phyloP scores from a whole-genome alignment of 2,797 vertebrate genomes.

The Hybognathus amarus region DNA sequence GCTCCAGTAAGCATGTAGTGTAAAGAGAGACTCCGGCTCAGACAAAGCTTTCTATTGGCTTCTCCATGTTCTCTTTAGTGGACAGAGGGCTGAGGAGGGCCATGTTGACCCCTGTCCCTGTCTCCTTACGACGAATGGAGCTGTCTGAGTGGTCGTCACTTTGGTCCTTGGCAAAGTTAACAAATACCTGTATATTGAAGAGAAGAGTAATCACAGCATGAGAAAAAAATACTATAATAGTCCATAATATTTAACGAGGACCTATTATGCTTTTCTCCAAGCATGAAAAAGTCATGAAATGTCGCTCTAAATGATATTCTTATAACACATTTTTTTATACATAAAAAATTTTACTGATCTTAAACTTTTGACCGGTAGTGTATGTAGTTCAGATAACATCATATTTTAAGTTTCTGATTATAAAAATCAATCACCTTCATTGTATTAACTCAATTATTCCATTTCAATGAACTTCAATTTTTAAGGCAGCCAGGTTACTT shows the following conservation, averaged over 20 bases:
- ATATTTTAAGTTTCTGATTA: too few species aligned
- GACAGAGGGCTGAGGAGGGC: constrained; percentile 71
- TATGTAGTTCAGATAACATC: too few species aligned
- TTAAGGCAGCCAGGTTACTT: too few species aligned
- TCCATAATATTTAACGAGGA: not conserved
- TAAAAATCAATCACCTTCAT: too few species aligned
- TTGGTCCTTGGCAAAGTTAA: constrained; percentile 99
- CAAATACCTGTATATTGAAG: constrained; percentile 85
- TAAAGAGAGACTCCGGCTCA: constrained; percentile 71
- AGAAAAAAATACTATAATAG: not conserved
- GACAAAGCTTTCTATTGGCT: constrained; percentile 86
- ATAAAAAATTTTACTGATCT: too few species aligned
- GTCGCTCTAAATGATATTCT: not conserved
- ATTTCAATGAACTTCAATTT: too few species aligned
- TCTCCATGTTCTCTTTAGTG: constrained; percentile 57
- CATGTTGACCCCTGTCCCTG: constrained; percentile 78
- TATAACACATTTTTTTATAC: too few species aligned
- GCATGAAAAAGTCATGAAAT: not conserved
- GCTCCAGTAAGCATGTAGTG: constrained; percentile 40
- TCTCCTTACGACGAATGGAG: constrained; percentile 87
- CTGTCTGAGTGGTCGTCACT: constrained; percentile 88
- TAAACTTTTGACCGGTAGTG: too few species aligned
- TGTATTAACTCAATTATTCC: too few species aligned
- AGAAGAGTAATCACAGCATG: constrained; percentile 5
- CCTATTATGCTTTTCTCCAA: not conserved